Evolutionary conservation across 2,113 vertebrate genomes (phyloP), one percentile per base, ranked within the genome.

Genomic region (Galemys pyrenaicus): DNA sequence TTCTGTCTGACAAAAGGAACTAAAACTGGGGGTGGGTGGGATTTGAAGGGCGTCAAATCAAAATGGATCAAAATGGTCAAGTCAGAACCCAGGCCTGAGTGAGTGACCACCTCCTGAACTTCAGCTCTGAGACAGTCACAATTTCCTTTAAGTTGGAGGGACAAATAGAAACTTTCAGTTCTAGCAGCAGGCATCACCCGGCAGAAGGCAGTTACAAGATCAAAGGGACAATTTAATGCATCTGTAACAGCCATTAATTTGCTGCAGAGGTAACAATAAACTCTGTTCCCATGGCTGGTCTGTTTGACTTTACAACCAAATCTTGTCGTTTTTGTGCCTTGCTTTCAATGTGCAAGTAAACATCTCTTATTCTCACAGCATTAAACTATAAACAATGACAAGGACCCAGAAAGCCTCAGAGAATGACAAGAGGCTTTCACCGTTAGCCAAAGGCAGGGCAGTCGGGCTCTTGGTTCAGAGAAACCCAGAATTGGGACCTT

Each of bases 151-250:
- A 35, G 39, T n/a, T 64, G 19, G 24, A 91, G 86, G 49, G 56
- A 44, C 30, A 32, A 32, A 75, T 6, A 44, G 41, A 49, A 80
- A 74, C 51, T 87, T 58, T 92, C 4, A 19, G 13, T 83, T 88
- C 77, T 74, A 58, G 51, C 44, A n/a, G 73, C 70, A 20, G 35
- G 68, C 20, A 20, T n/a, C 54, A 2, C 37, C 46, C 22, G 68
- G 68, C 80, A 60, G 64, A 94, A 93, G 74, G 75, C 70, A 74
- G 70, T 94, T 62, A 88, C 41, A 15, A 86, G 74, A 89, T 89
- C 92, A 91, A 77, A 86, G 56, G 58, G 84, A 85, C 41, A 46
- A 28, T 64, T 86, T 65, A 77, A 64, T 64, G 56, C 64, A 39
- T 74, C 81, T 93, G 80, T 78, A 39, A 39, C 87, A 92, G 74